Percentiles rank a stretch among this genome's conserved stretches.
Conservation (phyloP, 2,113 vertebrate genomes). For the Serilophus lunatus region DNA sequence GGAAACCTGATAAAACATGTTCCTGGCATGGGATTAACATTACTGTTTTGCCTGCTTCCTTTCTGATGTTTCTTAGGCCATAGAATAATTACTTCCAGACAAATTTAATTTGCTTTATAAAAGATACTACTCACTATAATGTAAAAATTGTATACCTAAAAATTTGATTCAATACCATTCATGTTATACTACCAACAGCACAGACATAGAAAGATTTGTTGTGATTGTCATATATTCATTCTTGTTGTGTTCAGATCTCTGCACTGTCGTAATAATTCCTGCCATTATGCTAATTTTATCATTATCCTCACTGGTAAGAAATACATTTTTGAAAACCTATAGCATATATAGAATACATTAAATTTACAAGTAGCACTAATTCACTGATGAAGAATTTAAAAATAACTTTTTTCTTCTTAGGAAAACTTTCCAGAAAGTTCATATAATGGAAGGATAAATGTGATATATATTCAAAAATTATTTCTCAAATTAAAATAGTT, state of each 20-base stretch:
- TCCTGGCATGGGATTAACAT: conserved; percentile 44
- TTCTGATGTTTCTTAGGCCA: conserved; percentile 36
- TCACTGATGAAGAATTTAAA: conserved; percentile 49
- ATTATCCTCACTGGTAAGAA: conserved; percentile 64
- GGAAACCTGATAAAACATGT: conserved; percentile 57
- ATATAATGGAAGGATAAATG: background rate
- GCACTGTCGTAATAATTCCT: conserved; percentile 67
- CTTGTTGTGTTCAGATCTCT: conserved; percentile 67
- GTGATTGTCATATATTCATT: conserved; percentile 62
- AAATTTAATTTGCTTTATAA: conserved; percentile 45
- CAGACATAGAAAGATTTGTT: conserved; percentile 51
- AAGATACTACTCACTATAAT: conserved; percentile 19
- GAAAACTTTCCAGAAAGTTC: background rate
- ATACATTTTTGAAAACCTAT: conserved; percentile 60
- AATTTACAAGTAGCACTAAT: conserved; percentile 51
- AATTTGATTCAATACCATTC: background rate
- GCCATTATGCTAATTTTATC: conserved; percentile 62
- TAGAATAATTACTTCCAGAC: conserved; percentile 34
- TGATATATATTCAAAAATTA: background rate
- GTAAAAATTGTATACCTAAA: background rate
- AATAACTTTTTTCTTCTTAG: background rate
- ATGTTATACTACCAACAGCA: conserved; percentile 16
- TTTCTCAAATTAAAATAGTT: background rate
- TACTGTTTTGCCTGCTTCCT: conserved; percentile 15
- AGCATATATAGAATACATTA: conserved; percentile 58